Evolutionary conservation across 2,113 vertebrate genomes (phyloP).

Genomic region (Ramphastos sulfuratus): DNA sequence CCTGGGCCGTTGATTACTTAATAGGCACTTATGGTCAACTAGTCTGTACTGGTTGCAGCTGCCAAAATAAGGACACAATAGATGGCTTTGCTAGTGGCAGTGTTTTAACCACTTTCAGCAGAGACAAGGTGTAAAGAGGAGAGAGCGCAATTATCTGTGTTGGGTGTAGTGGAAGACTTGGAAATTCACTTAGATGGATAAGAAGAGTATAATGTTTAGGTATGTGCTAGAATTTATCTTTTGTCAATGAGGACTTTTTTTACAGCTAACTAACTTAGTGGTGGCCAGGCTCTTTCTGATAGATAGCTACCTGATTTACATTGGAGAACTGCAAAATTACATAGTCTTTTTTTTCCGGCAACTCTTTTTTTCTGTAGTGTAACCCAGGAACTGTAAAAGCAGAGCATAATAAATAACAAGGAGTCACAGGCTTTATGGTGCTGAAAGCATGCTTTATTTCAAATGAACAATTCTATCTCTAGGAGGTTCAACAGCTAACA

Average conservation of each 20-base stretch:
- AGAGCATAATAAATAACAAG: background rate
- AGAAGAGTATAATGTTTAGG: background rate
- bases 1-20: background rate
- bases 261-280: background rate
- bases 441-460: conserved; percentile 99
- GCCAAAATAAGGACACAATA: background rate
- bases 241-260: background rate
- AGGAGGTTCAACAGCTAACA: conserved; percentile 86
- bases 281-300: background rate
- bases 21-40: background rate
- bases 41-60: background rate
- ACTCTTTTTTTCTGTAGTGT: background rate
- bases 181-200: background rate
- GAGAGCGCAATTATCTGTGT: background rate
- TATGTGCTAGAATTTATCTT: background rate
- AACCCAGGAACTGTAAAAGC: background rate
- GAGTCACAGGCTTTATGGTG: conserved; percentile 75
- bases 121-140: background rate
- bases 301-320: background rate
- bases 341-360: background rate
- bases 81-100: background rate
- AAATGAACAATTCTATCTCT: conserved; percentile 87
- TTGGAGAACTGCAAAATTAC: background rate
- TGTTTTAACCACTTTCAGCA: background rate
- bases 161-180: background rate